A percentile compares a stretch with the other conserved stretches of the same genome.
Conservation (phyloP, 2,797 vertebrate genomes). For the Sciurus vulgaris region DNA sequence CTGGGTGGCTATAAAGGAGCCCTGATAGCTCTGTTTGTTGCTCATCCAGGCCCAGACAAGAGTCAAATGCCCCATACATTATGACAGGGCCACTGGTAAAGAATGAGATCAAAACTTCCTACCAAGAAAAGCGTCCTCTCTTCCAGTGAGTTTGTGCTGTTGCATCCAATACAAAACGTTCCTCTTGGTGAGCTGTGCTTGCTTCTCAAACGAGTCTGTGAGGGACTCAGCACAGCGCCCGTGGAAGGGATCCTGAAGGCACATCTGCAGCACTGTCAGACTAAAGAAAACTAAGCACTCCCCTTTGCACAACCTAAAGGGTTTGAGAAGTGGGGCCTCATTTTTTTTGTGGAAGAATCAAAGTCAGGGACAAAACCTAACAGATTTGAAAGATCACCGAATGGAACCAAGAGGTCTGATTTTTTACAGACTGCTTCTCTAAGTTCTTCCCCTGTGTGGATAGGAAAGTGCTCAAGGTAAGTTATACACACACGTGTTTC, state of each 20-base stretch:
- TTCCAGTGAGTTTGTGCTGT: not conserved
- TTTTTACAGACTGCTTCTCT: not conserved
- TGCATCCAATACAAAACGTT: not conserved
- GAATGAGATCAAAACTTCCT: not conserved
- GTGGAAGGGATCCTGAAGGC: not conserved
- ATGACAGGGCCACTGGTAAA: not conserved
- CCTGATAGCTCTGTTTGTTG: not conserved
- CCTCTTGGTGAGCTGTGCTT: fast-evolving
- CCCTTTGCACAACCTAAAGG: not conserved
- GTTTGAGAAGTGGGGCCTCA: not conserved
- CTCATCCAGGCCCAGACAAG: not conserved
- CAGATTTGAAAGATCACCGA: not conserved
- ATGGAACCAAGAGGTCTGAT: not conserved
- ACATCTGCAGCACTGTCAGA: not conserved
- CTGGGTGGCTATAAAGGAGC: not conserved
- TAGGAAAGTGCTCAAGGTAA: too few relatives aligned
- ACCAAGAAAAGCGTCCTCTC: not conserved
- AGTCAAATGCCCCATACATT: not conserved
- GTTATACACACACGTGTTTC: not conserved
- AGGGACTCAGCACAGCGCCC: not conserved
- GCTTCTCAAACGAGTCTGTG: not conserved
- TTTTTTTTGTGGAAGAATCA: not conserved
- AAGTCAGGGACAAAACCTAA: not conserved
- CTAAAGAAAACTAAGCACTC: not conserved
- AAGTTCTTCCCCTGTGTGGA: too few relatives aligned